Percentiles rank a stretch among this genome's conserved stretches.
phyloP scores from a whole-genome alignment of 2,888 invertebrate species.

The Myathropa florea region DNA sequence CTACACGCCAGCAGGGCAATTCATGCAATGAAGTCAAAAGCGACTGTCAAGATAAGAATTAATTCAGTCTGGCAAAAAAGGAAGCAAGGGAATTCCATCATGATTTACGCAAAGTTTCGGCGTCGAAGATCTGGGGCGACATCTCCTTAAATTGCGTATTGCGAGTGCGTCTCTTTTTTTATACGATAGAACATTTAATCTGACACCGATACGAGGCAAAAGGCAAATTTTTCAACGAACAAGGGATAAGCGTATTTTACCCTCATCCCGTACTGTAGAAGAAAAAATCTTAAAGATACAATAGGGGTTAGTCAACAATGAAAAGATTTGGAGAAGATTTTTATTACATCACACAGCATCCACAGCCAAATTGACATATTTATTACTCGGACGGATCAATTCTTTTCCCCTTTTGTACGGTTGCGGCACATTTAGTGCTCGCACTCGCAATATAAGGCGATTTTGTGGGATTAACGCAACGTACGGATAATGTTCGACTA shows the following conservation, averaged over 20 bases:
- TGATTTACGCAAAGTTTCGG: conserved; percentile 69
- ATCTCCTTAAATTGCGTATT: conserved; percentile 61
- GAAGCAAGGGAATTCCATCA: conserved; percentile 56
- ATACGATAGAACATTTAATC: conserved; percentile 68
- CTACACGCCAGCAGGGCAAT: not conserved
- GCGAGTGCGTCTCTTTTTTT: conserved; percentile 65
- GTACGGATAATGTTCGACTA: conserved; percentile 64
- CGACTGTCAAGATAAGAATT: conserved; percentile 63
- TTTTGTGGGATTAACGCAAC: conserved; percentile 62
- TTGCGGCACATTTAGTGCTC: conserved; percentile 17
- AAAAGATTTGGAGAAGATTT: conserved; percentile 66
- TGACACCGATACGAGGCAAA: conserved; percentile 67
- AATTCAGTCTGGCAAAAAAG: conserved; percentile 58
- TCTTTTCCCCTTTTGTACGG: conserved; percentile 37
- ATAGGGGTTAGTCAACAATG: conserved; percentile 63
- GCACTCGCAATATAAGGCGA: conserved; percentile 48
- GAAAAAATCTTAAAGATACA: conserved; percentile 59
- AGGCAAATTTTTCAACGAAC: conserved; percentile 61
- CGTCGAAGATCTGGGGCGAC: conserved; percentile 69
- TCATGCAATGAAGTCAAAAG: conserved; percentile 45
- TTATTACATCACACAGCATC: conserved; percentile 68
- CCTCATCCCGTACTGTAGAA: conserved; percentile 47
- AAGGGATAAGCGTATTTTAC: conserved; percentile 27
- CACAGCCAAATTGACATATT: conserved; percentile 69
- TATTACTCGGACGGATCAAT: conserved; percentile 69